These are phyloP conservation scores for Epinotia nisella DNA, from an alignment of 2,888 invertebrate genomes.

Conservation along the genomic window DNA sequence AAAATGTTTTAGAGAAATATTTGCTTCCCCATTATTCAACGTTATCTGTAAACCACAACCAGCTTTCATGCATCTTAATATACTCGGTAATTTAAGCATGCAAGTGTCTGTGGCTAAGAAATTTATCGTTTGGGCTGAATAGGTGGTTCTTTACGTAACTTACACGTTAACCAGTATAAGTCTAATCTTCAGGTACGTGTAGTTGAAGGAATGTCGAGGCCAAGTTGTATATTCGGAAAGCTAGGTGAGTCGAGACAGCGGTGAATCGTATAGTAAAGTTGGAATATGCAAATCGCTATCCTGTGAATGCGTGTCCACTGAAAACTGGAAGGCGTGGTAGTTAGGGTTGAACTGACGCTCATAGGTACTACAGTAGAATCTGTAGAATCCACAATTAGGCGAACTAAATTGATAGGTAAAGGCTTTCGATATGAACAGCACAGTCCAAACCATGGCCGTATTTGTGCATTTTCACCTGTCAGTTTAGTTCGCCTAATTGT, in stretches of 20 bases:
- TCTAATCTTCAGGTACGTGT: not conserved
- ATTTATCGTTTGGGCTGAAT: slow-evolving; percentile 67
- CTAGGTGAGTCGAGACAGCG: not conserved
- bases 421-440: no score
- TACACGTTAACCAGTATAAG: not conserved
- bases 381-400: no score
- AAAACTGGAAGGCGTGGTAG: not conserved
- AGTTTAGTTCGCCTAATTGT: no score
- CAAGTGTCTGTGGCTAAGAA: slow-evolving; percentile 53
- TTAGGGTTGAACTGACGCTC: not conserved
- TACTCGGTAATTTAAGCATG: slow-evolving; percentile 47
- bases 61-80: slow-evolving; percentile 23
- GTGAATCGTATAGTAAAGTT: slow-evolving; percentile 1
- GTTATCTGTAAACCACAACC: slow-evolving; percentile 6
- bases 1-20: not conserved
- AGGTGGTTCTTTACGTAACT: slow-evolving; percentile 58
- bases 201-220: not conserved
- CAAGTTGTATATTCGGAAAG: not conserved
- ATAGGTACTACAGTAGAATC: no score
- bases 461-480: no score
- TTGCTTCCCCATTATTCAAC: not conserved
- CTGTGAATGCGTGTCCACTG: not conserved
- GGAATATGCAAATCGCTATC: slow-evolving; percentile 4
- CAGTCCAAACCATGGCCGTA: no score
- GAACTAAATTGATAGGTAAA: no score